Conservation (phyloP, 2,888 invertebrate species). For the Candidula unifasciata region DNA sequence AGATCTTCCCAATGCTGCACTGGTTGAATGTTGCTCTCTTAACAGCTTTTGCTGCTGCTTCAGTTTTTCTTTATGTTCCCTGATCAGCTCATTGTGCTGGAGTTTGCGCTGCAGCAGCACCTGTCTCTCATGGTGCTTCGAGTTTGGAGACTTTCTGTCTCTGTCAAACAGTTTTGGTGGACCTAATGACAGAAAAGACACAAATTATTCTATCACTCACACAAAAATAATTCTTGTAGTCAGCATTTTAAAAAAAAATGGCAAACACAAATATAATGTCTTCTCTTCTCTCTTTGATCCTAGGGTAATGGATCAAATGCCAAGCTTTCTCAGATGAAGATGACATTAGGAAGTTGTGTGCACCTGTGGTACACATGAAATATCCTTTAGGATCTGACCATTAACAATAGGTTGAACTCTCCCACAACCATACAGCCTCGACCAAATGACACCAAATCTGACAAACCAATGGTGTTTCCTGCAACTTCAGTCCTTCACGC, state of each 20-base stretch:
- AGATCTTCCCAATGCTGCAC: not conserved
- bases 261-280: too few relatives aligned
- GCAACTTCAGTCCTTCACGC: too few relatives aligned
- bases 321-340: not conserved
- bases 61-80: slow-evolving; percentile 82
- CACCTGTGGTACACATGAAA: too few relatives aligned
- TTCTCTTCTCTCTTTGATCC: not conserved
- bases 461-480: too few relatives aligned
- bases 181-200: slow-evolving; percentile 3
- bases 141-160: slow-evolving; percentile 26
- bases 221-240: too few relatives aligned
- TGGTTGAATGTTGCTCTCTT: slow-evolving; percentile 16
- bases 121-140: slow-evolving; percentile 82
- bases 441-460: too few relatives aligned
- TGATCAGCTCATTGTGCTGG: slow-evolving; percentile 82
- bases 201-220: too few relatives aligned
- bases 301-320: not conserved
- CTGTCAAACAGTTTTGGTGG: slow-evolving; percentile 30
- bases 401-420: too few relatives aligned
- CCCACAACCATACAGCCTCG: too few relatives aligned
- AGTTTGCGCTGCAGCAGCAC: slow-evolving; percentile 84
- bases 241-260: too few relatives aligned
- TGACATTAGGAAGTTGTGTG: too few relatives aligned
- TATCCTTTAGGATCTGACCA: too few relatives aligned
- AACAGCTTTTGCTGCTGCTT: slow-evolving; percentile 25